Conservation (phyloP, 2,888 invertebrate genomes). For the Tortricodes alternella region DNA sequence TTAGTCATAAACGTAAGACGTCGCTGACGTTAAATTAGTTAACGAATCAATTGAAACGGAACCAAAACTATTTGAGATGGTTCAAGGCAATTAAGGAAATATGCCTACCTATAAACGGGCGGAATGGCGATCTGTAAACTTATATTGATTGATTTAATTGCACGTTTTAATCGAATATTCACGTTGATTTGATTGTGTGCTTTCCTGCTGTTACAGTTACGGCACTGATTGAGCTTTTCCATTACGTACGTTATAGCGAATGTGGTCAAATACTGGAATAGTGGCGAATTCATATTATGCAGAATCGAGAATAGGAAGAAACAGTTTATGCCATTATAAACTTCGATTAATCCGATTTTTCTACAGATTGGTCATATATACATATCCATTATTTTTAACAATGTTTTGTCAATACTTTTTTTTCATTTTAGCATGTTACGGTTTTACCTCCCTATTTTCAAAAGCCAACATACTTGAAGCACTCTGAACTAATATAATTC, state of each 20-base stretch:
- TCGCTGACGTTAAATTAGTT: background rate
- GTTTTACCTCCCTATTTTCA: background rate
- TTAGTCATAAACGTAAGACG: background rate
- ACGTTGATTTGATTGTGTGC: conserved; percentile 7
- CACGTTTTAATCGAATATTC: conserved; percentile 11
- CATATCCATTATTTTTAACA: no score
- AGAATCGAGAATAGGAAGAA: no score
- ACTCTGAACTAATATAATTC: conserved; percentile 23
- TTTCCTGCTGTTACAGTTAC: conserved; percentile 4
- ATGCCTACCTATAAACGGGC: conserved; percentile 11
- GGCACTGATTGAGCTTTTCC: background rate
- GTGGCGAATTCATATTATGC: no score
- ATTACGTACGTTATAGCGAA: no score
- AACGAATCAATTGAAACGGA: conserved; percentile 23
- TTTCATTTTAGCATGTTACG: background rate
- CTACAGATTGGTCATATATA: no score
- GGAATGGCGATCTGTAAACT: conserved; percentile 23
- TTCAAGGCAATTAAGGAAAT: conserved; percentile 24
- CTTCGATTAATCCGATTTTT: no score
- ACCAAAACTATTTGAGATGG: conserved; percentile 21
- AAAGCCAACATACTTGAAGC: background rate
- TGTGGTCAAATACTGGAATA: no score
- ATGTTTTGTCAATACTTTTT: no score
- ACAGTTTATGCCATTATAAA: no score
- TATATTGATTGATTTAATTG: conserved; percentile 22